Evolutionary conservation across 2,888 invertebrate genomes (phyloP), one percentile per base, ranked within the genome.

Genomic region (Vesta saturnalis): DNA sequence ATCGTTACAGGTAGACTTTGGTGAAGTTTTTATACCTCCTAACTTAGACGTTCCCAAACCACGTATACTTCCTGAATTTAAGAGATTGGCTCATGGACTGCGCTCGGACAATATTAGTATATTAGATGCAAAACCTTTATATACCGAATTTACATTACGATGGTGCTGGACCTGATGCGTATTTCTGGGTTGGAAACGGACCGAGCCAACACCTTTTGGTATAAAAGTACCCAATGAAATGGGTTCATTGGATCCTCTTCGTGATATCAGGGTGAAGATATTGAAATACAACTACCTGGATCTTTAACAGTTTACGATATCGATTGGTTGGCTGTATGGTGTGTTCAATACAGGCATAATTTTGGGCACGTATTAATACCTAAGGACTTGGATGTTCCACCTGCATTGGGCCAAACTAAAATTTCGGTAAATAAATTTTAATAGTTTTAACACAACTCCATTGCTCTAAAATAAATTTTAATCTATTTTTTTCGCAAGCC

Each of bases 161-260:
- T 78, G 96, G 96, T 23, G 93, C 92, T 0, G 96, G 95, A 0
- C 95, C 95, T 0, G 96, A 96, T 81, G 95, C 96, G 0, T 96
- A 94, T 84, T 96, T 96, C 84, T 95, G 94, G 94, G 95, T 95
- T n/a, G 96, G 96, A 14, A 95, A 91, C 77, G 96, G 95, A 86
- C 90, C 0, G 92, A 94, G 74, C 95, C 95, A 0, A 91, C 89
- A 77, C 87, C 92, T 15, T 90, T 91, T 83, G 96, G 96, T 22
- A 90, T 91, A 75, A 96, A 95, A 87, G 91, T 95, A 0, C 95
- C 96, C 58, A 96, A 96, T 83, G 96, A 96, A 84, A 89, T 93
- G 84, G 94, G 94, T 64, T 94, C 95, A 39, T 82, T 92, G 60
- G 89, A 92, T 69, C 93, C 94, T 0, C 86, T 96, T 43, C 88